Percentiles rank a stretch among this genome's conserved stretches.
These are phyloP conservation scores for Ischnus inquisitorius DNA, from an alignment of 2,888 invertebrate species.

Conservation along the genomic window DNA sequence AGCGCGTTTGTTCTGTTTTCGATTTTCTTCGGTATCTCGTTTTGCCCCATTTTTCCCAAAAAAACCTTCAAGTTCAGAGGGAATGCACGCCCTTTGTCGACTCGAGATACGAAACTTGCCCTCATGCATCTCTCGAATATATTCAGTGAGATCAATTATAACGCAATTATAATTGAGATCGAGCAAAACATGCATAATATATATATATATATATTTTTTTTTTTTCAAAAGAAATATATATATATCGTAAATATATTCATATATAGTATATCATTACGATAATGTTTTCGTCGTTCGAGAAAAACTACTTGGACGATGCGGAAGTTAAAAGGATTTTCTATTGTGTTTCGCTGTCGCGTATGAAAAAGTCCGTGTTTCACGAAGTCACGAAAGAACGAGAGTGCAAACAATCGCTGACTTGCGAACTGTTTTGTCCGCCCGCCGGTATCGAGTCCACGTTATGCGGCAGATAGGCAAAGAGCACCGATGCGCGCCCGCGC, in stretches of 20 bases:
- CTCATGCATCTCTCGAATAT: constrained; percentile 56
- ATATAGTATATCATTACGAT: constrained; percentile 40
- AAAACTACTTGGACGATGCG: constrained; percentile 53
- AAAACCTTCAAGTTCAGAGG: constrained; percentile 3
- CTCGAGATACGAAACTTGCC: constrained; percentile 45
- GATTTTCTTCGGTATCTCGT: not conserved
- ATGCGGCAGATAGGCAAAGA: not conserved
- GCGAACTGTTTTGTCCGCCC: not conserved
- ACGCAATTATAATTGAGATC: constrained; percentile 59
- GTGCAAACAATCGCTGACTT: constrained; percentile 16
- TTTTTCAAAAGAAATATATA: no score
- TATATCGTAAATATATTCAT: constrained; percentile 26
- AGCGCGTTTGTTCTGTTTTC: not conserved
- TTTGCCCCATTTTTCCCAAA: not conserved
- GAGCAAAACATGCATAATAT: constrained; percentile 64
- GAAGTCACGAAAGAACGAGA: constrained; percentile 8
- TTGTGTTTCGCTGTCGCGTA: constrained; percentile 9
- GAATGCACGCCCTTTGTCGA: constrained; percentile 10
- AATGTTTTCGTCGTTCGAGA: constrained; percentile 64
- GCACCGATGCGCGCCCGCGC: constrained; percentile 1
- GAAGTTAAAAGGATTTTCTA: constrained; percentile 24
- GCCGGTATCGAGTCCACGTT: not conserved
- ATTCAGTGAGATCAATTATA: constrained; percentile 39
- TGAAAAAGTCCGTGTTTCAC: constrained; percentile 27
- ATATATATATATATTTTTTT: no score